Base-by-base conservation (phyloP, 2,888 invertebrate genomes). In the Eilema sororculum region DNA sequence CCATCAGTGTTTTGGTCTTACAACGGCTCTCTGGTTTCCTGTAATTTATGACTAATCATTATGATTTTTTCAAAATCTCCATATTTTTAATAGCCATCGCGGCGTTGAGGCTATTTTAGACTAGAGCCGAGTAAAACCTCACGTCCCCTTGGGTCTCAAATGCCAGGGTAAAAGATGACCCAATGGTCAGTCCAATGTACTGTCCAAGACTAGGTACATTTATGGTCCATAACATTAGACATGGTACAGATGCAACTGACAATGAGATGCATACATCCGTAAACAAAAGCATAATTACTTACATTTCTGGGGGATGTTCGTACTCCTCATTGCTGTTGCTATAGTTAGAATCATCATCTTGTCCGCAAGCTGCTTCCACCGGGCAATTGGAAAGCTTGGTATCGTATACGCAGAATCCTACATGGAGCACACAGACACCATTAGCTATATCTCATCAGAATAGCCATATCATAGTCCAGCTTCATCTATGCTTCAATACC, bases 361-460 rank as follows among this genome's bases (percentile, higher is more conserved):
- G 82, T 0, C 86, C 87, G 69, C 88, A 87, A 0, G 89, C 87
- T 63, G 87, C 86, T 58, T 89, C 88, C 22, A 81, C 71, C 4
- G 84, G 78, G 0, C 59, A 72, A 10, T 72, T 75, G 41, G 58
- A 75, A 52, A 62, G 65, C 74, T 69, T 84, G 86, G 0, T 76
- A 13, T 83, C 88, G 83, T 68, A 56, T 25, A 16, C 57, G 16
- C 37, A 66, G 24, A 33, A 16, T 57, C 57, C 69, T 70, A 22
- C 25, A 70, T 12, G 24, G 16, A 56, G 24, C 22, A 41, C 33
- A 30, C 3, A 60, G 33, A 33, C 16, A 24, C 58, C 5, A 46
- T 46, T 20, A 20, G 5, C 0, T 20, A 4, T 41, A 41, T 20
- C 20, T 46, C 46, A 20, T 46, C 46, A 46, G 6, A 46, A 46